Evolutionary conservation across 53 echinoderm and acorn worm species (phyloP), one percentile per base, ranked within the genome.

Genomic region (Glandiceps talaboti): DNA sequence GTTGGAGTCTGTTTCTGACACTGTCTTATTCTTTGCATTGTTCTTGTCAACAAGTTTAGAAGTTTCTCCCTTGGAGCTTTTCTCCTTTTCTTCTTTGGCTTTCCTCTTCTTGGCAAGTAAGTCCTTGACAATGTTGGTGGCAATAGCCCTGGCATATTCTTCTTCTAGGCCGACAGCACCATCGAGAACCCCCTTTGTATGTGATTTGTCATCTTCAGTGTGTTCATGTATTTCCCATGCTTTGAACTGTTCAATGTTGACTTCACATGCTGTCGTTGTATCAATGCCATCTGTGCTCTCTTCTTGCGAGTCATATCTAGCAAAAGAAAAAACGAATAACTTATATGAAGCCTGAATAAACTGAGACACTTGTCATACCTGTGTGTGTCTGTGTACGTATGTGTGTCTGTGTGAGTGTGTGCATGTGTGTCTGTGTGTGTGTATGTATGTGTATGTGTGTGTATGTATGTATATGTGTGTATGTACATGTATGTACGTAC

Each of bases 261-360:
- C 31, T 31, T 26, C 32, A 83, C 90, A 92, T 0, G 76, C 33
- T 76, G 89, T 83, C 29, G 77, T 87, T 1, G 92, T 86, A 73
- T 92, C 89, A 27, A 92, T 89, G 10, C 92, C 92, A 74, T 89
- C 89, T 33, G 92, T 92, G 73, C 89, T 85, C 1, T 33, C 73
- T 76, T 89, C 92, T 27, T 76, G 84, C 1, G 78, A 14, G 29
- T 82, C 73, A 32, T 80, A 85, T 72, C 92, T 92, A 75, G 31
- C 28, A 25, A 30, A 1, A 74, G 32, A 80, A 80, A 20, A 85
- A 80, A 77, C 33, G 20, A 45, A 12, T n/a, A n/a, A n/a, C n/a
- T n/a, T n/a, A n/a, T n/a, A n/a, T n/a, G n/a, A n/a, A n/a, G n/a
- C n/a, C n/a, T n/a, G n/a, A n/a, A n/a, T n/a, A n/a, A n/a, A n/a